A percentile compares a stretch with the other conserved stretches of the same genome.
Evolutionary conservation across 2,888 invertebrate genomes (phyloP).

Genomic region (Alcis repandata): DNA sequence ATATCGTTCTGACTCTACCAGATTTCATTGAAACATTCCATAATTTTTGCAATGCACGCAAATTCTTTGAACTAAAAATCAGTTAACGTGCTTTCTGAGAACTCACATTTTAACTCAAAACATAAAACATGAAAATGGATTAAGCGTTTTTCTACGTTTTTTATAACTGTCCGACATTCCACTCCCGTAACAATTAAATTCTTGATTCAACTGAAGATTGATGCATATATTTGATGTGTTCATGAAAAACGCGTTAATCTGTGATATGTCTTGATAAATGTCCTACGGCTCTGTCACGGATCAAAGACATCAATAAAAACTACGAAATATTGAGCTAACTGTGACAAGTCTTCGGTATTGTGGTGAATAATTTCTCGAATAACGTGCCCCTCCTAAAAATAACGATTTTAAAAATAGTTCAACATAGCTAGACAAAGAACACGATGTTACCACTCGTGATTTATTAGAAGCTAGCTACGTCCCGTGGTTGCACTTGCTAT

Average conservation of each 20-base stretch:
- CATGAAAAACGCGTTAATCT: slow-evolving; percentile 69
- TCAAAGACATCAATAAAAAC: slow-evolving; percentile 81
- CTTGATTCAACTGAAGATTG: slow-evolving; percentile 66
- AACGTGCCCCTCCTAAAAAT: slow-evolving; percentile 64
- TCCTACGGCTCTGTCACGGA: slow-evolving; percentile 63
- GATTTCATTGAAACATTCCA: background rate
- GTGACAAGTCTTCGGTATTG: slow-evolving; percentile 74
- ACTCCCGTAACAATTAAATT: slow-evolving; percentile 65
- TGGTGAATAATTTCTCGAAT: slow-evolving; percentile 72
- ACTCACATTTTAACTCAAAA: background rate
- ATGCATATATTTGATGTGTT: slow-evolving; percentile 73
- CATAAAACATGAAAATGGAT: slow-evolving; percentile 40
- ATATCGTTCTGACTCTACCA: slow-evolving; percentile 52
- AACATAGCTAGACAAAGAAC: slow-evolving; percentile 48
- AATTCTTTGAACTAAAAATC: background rate
- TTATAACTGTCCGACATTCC: slow-evolving; percentile 59
- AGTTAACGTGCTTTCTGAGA: background rate
- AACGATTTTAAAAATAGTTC: slow-evolving; percentile 75
- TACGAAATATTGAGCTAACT: slow-evolving; percentile 73
- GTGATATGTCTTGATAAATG: slow-evolving; percentile 71
- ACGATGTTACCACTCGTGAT: slow-evolving; percentile 57
- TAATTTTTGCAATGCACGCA: too few species aligned
- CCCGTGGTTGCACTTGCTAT: too few species aligned
- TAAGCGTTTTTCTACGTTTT: slow-evolving; percentile 23
- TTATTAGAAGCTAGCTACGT: slow-evolving; percentile 41